Conservation (phyloP, 2,113 vertebrate species). For the Nannospalax galili region DNA sequence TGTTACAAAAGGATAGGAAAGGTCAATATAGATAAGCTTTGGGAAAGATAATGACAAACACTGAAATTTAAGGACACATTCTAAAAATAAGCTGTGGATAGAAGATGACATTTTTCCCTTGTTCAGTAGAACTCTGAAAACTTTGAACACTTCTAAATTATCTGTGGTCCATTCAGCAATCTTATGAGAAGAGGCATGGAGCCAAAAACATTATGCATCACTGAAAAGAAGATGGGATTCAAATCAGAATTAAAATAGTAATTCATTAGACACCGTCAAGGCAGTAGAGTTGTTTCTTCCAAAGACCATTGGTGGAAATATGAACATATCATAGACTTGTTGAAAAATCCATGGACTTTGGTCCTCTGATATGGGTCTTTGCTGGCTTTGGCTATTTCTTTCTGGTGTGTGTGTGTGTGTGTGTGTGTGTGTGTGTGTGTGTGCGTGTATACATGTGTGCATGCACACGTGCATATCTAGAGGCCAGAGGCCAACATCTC, state of each 20-base stretch:
- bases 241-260: slow-evolving; percentile 57
- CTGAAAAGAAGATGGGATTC: not conserved
- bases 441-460: not conserved
- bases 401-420: not conserved
- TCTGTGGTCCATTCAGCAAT: slow-evolving; percentile 54
- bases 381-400: not conserved
- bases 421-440: not conserved
- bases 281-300: not conserved
- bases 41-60: slow-evolving; percentile 67
- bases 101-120: slow-evolving; percentile 51
- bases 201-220: slow-evolving; percentile 1
- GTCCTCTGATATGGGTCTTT: not conserved
- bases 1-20: slow-evolving; percentile 73
- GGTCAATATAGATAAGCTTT: slow-evolving; percentile 72
- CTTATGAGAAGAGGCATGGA: not conserved
- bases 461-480: not conserved
- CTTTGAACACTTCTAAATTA: slow-evolving; percentile 37
- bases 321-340: not conserved
- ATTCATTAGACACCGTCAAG: slow-evolving; percentile 30
- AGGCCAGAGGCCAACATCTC: not conserved
- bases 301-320: not conserved
- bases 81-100: slow-evolving; percentile 56
- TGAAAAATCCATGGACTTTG: not conserved
- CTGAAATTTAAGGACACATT: slow-evolving; percentile 65
- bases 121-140: slow-evolving; percentile 22